Conservation (phyloP, 2,113 vertebrate species). For the Aspiorhynchus laticeps region DNA sequence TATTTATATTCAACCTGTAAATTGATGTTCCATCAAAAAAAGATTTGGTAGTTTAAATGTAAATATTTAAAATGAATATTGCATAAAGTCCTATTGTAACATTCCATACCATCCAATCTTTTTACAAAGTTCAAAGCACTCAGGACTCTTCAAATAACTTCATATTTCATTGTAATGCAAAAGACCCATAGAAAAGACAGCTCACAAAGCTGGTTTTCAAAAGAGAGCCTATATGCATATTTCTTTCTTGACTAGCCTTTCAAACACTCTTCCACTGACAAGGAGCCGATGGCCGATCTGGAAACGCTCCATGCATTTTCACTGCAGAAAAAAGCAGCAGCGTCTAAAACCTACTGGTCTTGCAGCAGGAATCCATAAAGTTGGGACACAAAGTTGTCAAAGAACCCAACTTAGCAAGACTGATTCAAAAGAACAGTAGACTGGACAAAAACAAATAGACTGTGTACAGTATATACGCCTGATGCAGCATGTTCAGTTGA, state of each 20-base stretch:
- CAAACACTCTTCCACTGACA: background rate
- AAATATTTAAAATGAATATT: background rate
- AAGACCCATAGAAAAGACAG: background rate
- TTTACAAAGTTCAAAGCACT: background rate
- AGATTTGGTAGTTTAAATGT: background rate
- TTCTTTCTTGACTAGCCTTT: background rate
- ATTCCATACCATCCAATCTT: background rate
- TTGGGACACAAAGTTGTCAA: background rate
- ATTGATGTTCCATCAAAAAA: background rate
- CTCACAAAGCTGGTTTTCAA: background rate
- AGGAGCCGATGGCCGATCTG: conserved; percentile 1
- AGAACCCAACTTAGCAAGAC: background rate
- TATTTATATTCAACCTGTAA: background rate
- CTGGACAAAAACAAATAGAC: background rate
- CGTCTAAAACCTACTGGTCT: background rate
- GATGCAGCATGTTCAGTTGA: background rate
- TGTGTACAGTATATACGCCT: background rate
- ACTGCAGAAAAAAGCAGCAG: background rate
- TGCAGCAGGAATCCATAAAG: background rate
- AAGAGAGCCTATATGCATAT: background rate
- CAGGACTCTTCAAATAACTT: background rate
- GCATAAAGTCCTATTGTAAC: background rate
- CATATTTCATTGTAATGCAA: background rate
- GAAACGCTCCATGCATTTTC: background rate
- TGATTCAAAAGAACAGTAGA: background rate